Percentiles rank a stretch among this genome's conserved stretches.
Conservation (phyloP, 1,140 invertebrate species). For the Asobara japonica region DNA sequence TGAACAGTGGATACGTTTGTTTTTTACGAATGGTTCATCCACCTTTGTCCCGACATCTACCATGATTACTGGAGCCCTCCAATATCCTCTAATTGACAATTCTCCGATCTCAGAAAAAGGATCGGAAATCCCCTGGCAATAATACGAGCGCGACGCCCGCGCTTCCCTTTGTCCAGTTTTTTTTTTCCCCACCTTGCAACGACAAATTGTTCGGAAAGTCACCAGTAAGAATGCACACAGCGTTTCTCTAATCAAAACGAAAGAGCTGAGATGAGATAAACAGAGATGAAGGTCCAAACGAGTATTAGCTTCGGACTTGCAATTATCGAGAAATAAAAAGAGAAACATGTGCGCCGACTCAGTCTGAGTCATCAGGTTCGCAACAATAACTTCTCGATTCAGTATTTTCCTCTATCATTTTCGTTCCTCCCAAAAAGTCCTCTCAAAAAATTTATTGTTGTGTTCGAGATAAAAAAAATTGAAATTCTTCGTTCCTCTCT, state of each 20-base stretch:
- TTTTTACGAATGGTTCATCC: too few relatives aligned
- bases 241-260: constrained; percentile 7
- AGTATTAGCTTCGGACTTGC: background rate
- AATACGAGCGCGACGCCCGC: background rate
- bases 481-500: too few relatives aligned
- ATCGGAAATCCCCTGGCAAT: background rate
- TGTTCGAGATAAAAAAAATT: too few relatives aligned
- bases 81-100: background rate
- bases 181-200: constrained; percentile 18
- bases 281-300: constrained; percentile 4
- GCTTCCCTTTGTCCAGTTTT: constrained; percentile 1
- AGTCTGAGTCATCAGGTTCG: too few relatives aligned
- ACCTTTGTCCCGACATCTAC: too few relatives aligned
- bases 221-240: background rate
- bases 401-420: too few relatives aligned
- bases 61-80: background rate
- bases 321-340: constrained; percentile 10
- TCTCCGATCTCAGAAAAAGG: background rate
- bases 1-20: too few relatives aligned
- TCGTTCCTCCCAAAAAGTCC: too few relatives aligned
- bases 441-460: too few relatives aligned
- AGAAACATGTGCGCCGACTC: too few relatives aligned
- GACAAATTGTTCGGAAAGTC: background rate
- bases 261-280: background rate
- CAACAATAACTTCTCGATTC: too few relatives aligned